Conservation (phyloP, 2,888 invertebrate genomes). For the Meiosimyza decipiens region DNA sequence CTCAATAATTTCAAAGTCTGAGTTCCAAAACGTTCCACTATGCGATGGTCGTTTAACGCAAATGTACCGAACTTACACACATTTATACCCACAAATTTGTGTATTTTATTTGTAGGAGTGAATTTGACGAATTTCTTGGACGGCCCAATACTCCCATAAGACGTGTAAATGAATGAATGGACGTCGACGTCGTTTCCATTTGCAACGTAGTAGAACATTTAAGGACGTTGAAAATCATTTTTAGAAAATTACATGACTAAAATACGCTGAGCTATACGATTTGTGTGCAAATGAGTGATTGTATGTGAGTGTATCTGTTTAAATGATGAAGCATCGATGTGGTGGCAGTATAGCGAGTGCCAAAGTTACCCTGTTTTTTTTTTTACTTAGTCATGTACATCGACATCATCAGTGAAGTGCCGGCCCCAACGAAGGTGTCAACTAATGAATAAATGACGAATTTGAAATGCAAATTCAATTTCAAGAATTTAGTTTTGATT, state of each 20-base stretch:
- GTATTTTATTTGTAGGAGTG: conserved; percentile 17
- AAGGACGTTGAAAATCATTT: neutral
- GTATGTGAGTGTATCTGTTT: neutral
- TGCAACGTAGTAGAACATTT: neutral
- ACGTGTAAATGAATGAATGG: neutral
- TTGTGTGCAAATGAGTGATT: neutral
- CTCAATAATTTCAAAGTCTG: too few species aligned
- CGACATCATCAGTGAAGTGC: neutral
- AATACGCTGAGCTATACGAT: neutral
- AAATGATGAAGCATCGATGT: neutral
- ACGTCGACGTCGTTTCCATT: neutral
- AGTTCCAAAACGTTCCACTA: too few species aligned
- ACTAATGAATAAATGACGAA: conserved; percentile 50
- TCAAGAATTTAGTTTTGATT: conserved; percentile 30
- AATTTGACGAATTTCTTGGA: conserved; percentile 23
- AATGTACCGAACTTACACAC: conserved; percentile 22
- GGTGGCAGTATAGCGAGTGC: neutral
- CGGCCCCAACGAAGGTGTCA: conserved; percentile 47
- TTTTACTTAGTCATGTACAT: too few species aligned
- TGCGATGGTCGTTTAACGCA: too few species aligned
- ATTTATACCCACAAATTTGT: conserved; percentile 20
- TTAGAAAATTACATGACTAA: conserved; percentile 10
- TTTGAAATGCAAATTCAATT: conserved; percentile 58
- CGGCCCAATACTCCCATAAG: neutral
- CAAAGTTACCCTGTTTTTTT: too few species aligned